Evolutionary conservation across 1,140 invertebrate genomes (phyloP), one percentile per base, ranked within the genome.

Genomic region (Hyles vespertilio): DNA sequence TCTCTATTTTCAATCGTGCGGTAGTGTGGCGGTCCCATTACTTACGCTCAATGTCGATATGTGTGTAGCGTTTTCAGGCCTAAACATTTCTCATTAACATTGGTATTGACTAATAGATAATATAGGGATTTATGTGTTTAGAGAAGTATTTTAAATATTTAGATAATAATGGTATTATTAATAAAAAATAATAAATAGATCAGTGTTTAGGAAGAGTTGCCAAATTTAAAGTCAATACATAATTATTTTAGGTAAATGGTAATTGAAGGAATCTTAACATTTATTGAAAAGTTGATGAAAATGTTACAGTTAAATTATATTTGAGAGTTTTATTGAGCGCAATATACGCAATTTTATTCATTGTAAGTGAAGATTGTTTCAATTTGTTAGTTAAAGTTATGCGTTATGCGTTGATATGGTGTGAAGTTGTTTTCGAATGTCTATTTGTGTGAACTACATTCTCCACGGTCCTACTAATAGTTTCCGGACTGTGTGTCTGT

Each of bases 171-270:
- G 60, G 61, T 74, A 81, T 76, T 76, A 80, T 74, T 76, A 84
- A 77, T 79, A 78, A 81, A 74, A 67, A 67, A 71, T 61, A 69
- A 74, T 65, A 79, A 79, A 75, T 78, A 84, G 84, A 84, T 89
- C 83, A 79, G 79, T 86, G 84, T 89, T 85, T 89, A 89, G 86
- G 73, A 84, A 74, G 83, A 89, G 84, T 84, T 89, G 86, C 86
- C 86, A 89, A 89, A 89, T 86, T 84, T 83, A 87, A 87, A 89
- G 86, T 89, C 86, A 89, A 89, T 87, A 88, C 83, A 88, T 81
- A 89, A 79, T 87, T 89, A 85, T 88, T 87, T 86, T 87, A 89
- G 79, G 86, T 89, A 87, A 87, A 82, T 70, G 73, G 71, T 89
- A 87, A 89, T 82, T 85, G 81, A 85, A 77, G 79, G 86, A 88